Base-by-base conservation (phyloP, 2,888 invertebrate species). In the Oithona nana region DNA sequence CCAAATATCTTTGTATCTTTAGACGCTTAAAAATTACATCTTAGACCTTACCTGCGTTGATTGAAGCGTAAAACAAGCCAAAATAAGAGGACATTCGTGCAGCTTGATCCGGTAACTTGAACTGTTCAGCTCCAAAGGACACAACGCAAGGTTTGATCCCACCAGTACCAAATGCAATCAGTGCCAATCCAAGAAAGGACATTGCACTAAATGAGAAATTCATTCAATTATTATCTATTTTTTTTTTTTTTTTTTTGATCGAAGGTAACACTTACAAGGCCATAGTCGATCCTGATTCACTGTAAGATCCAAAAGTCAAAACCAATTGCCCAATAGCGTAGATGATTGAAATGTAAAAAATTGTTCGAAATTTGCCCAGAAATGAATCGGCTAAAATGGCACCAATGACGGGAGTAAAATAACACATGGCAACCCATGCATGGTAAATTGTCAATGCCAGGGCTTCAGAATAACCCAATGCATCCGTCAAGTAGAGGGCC, bases 131-230 rank as follows among this genome's bases (percentile, higher is more conserved):
- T 1, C 94, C 95, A 72, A 95, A 94, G 0, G 94, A 88, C 0
- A 89, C 80, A 0, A 95, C 93, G 70, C 93, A 94, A 39, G 94
- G 93, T 71, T 95, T 95, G 68, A 95, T 95, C 1, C 93, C 93
- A 1, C 94, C 94, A 0, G 92, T 90, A 0, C 92, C 93, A 16
- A 92, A 68, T 0, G 90, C 90, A 68, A 95, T 88, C 66, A 86
- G 73, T 16, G 80, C 70, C 28, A 88, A 73, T 0, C 84, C 86
- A 24, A 83, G 67, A 65, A 83, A 72, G 1, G 83, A 81, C 65
- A 83, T 71, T 63, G 73, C 68, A 64, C 80, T 80, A 68, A 56
- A 57, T 28, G 16, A 49, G 22, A 2, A 49, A 49, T n/a, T 2
- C 3, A 8, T 2, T 3, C n/a, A 3, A 49, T 49, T 3, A 49